These are phyloP conservation scores for Streblospio benedicti DNA, from an alignment of 1,140 invertebrate species.

Conservation along the genomic window DNA sequence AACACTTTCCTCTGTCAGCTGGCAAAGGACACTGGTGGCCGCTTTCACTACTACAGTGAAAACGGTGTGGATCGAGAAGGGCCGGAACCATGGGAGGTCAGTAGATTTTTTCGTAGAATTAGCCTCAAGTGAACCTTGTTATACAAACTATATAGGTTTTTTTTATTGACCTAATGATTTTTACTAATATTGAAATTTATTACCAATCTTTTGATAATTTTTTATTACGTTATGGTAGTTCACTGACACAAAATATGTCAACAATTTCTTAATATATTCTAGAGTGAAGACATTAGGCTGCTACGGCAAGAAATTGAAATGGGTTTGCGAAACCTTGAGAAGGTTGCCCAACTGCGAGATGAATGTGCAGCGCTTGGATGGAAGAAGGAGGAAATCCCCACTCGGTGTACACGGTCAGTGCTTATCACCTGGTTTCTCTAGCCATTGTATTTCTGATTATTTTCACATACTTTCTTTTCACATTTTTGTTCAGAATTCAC, in stretches of 20 bases:
- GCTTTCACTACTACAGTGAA: slow-evolving; percentile 45
- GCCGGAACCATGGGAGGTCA: slow-evolving; percentile 40
- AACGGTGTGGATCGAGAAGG: slow-evolving; percentile 30
- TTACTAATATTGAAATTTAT: too few species aligned
- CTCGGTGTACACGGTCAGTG: slow-evolving; percentile 7
- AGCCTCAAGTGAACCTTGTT: neutral
- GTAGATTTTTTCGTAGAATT: neutral
- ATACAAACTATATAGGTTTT: too few species aligned
- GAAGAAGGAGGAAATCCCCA: slow-evolving; percentile 28
- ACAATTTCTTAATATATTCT: too few species aligned
- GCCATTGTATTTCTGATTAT: neutral
- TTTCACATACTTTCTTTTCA: neutral
- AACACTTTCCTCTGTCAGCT: slow-evolving; percentile 45
- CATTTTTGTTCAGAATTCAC: too few species aligned
- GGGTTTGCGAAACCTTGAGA: slow-evolving; percentile 35
- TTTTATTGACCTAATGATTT: too few species aligned
- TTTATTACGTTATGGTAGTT: too few species aligned
- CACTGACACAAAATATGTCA: too few species aligned
- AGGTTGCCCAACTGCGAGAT: slow-evolving; percentile 38
- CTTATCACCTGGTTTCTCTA: neutral
- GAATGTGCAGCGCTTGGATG: slow-evolving; percentile 39
- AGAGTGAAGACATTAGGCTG: slow-evolving; percentile 45
- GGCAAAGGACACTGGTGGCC: slow-evolving; percentile 37
- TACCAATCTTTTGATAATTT: too few species aligned
- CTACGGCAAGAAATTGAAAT: slow-evolving; percentile 37